phyloP scores from a whole-genome alignment of 2,113 vertebrate species.

The Scatophagus argus region DNA sequence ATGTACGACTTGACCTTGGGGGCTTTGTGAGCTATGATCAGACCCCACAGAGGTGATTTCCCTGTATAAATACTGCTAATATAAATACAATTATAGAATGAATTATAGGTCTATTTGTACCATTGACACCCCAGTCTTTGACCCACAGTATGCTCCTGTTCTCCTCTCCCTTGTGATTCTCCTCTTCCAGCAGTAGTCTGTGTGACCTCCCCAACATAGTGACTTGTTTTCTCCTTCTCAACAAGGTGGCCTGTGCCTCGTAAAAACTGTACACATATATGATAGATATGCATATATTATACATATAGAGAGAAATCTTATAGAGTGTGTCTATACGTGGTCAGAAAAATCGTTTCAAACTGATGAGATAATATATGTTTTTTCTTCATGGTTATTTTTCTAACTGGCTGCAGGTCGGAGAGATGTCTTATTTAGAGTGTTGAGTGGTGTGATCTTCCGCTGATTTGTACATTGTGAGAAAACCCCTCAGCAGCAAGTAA shows the following conservation, averaged over 20 bases:
- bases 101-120: conserved; percentile 58
- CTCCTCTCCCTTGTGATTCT: conserved; percentile 29
- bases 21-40: conserved; percentile 50
- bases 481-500: conserved; percentile 68
- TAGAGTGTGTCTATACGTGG: conserved; percentile 81
- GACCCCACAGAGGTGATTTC: conserved; percentile 27
- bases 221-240: conserved; percentile 77
- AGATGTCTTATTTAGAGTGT: conserved; percentile 60
- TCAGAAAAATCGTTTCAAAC: conserved; percentile 79
- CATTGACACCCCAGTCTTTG: conserved; percentile 47
- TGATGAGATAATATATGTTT: conserved; percentile 68
- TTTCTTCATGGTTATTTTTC: conserved; percentile 74
- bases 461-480: conserved; percentile 67
- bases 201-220: conserved; percentile 72
- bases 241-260: conserved; percentile 81
- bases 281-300: conserved; percentile 83
- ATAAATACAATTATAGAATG: conserved; percentile 55
- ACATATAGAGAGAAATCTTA: conserved; percentile 82
- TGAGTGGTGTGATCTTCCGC: conserved; percentile 58
- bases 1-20: conserved; percentile 60
- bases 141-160: conserved; percentile 45
- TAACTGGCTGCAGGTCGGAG: conserved; percentile 71
- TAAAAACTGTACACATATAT: conserved; percentile 80
- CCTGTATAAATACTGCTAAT: conserved; percentile 42
- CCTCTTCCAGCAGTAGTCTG: conserved; percentile 66